Evolutionary conservation across 2,797 vertebrate species (phyloP).

Genomic region (Typhlichthys subterraneus): DNA sequence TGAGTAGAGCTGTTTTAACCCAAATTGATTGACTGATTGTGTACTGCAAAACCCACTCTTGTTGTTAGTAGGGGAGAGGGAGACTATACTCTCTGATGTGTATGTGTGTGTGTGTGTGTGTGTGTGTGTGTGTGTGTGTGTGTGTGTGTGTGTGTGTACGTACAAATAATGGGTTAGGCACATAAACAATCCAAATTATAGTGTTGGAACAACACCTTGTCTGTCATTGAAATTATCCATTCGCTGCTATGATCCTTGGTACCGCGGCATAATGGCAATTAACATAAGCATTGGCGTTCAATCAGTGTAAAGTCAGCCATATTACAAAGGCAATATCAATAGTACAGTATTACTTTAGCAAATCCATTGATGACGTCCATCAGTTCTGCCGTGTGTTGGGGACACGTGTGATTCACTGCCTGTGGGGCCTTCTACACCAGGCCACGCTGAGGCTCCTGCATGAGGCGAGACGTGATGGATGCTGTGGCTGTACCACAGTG

Average conservation of each 20-base stretch:
- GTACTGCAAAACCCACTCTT: slow-evolving; percentile 20
- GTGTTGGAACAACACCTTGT: slow-evolving; percentile 34
- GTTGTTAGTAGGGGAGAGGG: slow-evolving; percentile 35
- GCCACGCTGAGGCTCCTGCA: slow-evolving; percentile 20
- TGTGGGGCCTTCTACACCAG: slow-evolving; percentile 37
- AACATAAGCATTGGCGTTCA: slow-evolving; percentile 1
- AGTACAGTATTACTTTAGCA: slow-evolving; percentile 45
- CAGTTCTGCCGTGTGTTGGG: slow-evolving; percentile 44
- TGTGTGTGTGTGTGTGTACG: too few species aligned
- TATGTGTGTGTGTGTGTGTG: neutral
- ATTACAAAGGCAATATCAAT: neutral
- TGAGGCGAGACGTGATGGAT: slow-evolving; percentile 62
- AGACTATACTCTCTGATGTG: slow-evolving; percentile 37
- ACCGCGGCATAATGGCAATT: slow-evolving; percentile 18
- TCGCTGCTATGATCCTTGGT: slow-evolving; percentile 26
- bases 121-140: too few species aligned
- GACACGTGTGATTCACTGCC: slow-evolving; percentile 45
- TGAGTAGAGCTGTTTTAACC: slow-evolving; percentile 49
- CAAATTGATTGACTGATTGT: slow-evolving; percentile 18
- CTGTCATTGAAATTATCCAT: slow-evolving; percentile 49
- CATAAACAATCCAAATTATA: slow-evolving; percentile 55
- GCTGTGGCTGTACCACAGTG: slow-evolving; percentile 53
- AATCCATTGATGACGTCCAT: slow-evolving; percentile 61
- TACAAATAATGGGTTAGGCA: slow-evolving; percentile 17
- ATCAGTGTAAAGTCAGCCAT: neutral